Base-by-base conservation (phyloP, 2,113 vertebrate species). In the Scomber scombrus region DNA sequence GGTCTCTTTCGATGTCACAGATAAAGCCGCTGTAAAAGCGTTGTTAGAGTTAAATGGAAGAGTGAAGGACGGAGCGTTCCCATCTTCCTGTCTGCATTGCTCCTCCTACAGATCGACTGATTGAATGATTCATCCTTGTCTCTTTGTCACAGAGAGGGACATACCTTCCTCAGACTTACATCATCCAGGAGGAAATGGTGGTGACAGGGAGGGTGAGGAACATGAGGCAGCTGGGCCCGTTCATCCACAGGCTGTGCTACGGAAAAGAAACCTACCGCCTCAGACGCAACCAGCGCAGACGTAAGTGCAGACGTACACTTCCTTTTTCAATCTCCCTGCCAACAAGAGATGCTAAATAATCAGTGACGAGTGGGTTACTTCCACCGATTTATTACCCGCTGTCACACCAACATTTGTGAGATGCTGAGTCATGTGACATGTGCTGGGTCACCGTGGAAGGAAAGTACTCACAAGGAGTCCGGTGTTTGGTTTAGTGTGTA, bases 201-300 rank as follows among this genome's bases (percentile, higher is more conserved):
- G 97, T 98, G 31, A 96, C 95, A 0, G 97, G 97, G 65, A 95
- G 95, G 0, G 89, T 98, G 88, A 95, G 91, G 6, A 97, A 97
- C 93, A 94, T 96, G 93, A 95, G 97, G 66, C 95, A 96, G 88
- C 95, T 99, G 21, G 97, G 97, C 61, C 95, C 96, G 14, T 97
- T 97, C 91, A 99, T 99, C 93, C 94, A 95, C 93, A 94, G 95
- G 57, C 95, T 99, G 74, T 99, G 98, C 91, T 96, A 92, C 0
- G 96, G 96, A 86, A 99, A 97, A 91, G 97, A 98, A 73, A 98
- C 97, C 23, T 99, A 97, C 91, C 94, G 96, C 83, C 96, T 99
- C 86, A 96, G 94, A 82, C 96, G 95, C 56, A 91, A 87, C 1
- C 57, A 93, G 0, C 94, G 90, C 79, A 90, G 95, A 93, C 96